Percentiles rank a stretch among this genome's conserved stretches.
phyloP scores from a whole-genome alignment of 1,140 invertebrate genomes.

The Drosophila tani region DNA sequence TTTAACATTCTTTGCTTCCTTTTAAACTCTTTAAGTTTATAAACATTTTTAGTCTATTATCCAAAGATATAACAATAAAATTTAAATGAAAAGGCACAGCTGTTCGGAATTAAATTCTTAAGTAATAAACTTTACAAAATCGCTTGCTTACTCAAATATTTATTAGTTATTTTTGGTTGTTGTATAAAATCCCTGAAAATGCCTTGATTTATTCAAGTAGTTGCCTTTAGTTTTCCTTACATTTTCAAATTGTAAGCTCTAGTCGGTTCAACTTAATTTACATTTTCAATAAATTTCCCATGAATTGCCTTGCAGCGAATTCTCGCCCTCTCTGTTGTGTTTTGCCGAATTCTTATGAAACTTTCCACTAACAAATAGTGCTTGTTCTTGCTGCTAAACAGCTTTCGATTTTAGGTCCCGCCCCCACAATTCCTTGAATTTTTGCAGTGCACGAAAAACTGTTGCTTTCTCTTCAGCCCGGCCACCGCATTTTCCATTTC shows the following conservation, averaged over 20 bases:
- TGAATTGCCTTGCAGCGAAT: slow-evolving; percentile 13
- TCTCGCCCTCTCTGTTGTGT: neutral
- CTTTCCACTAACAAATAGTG: slow-evolving; percentile 5
- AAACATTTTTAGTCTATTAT: too few relatives aligned
- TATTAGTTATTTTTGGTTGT: too few relatives aligned
- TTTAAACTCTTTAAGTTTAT: too few relatives aligned
- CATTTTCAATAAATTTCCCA: slow-evolving; percentile 1
- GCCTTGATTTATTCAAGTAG: neutral
- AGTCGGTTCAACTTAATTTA: neutral
- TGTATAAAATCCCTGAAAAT: neutral
- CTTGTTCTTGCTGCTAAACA: neutral
- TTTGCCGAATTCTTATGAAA: neutral
- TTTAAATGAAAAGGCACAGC: too few relatives aligned
- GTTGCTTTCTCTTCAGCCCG: slow-evolving; percentile 32
- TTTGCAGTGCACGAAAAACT: slow-evolving; percentile 28
- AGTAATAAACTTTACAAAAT: neutral
- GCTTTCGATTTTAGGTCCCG: slow-evolving; percentile 9
- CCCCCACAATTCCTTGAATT: neutral
- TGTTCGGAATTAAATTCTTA: too few relatives aligned
- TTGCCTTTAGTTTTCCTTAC: neutral
- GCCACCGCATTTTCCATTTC: slow-evolving; percentile 29
- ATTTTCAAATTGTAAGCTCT: neutral
- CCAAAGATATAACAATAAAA: too few relatives aligned
- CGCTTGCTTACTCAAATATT: neutral
- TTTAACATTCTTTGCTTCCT: too few relatives aligned